Percentiles rank a stretch among this genome's conserved stretches.
phyloP scores from a whole-genome alignment of 2,113 vertebrate species.

The Cebus imitator region DNA sequence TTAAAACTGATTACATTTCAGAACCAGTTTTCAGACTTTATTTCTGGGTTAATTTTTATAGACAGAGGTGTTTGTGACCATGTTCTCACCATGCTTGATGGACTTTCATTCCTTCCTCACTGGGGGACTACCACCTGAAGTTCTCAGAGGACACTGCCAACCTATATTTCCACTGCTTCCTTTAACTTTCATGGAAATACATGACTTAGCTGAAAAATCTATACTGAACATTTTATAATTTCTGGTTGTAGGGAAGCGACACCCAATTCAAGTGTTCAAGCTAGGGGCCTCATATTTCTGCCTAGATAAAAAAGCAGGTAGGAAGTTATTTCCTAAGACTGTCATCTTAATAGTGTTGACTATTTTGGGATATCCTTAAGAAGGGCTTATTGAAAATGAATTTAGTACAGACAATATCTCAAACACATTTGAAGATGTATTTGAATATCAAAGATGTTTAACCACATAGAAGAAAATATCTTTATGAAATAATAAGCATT shows the following conservation, averaged over 20 bases:
- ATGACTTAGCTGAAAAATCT: slow-evolving; percentile 50
- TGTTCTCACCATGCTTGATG: slow-evolving; percentile 55
- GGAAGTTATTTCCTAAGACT: not conserved
- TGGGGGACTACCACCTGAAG: not conserved
- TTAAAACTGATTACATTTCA: slow-evolving; percentile 70
- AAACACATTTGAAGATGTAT: not conserved
- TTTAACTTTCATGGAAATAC: slow-evolving; percentile 59
- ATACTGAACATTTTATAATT: slow-evolving; percentile 54
- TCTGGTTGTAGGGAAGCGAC: slow-evolving; percentile 27
- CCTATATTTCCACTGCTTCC: slow-evolving; percentile 45
- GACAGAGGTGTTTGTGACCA: slow-evolving; percentile 57
- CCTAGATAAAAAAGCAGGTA: not conserved
- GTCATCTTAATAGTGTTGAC: not conserved
- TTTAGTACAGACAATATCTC: not conserved
- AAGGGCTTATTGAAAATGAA: not conserved
- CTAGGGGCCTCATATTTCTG: not conserved
- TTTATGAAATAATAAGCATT: slow-evolving; percentile 22
- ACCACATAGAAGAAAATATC: not conserved
- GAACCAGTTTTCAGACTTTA: slow-evolving; percentile 42
- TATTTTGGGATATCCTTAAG: not conserved
- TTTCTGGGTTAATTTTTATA: slow-evolving; percentile 63
- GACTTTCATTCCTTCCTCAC: slow-evolving; percentile 75
- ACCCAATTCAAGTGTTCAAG: not conserved
- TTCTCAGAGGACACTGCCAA: slow-evolving; percentile 58
- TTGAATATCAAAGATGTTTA: slow-evolving; percentile 5